Evolutionary conservation across 1,140 invertebrate species (phyloP), one percentile per base, ranked within the genome.

Genomic region (Apolygus lucorum): DNA sequence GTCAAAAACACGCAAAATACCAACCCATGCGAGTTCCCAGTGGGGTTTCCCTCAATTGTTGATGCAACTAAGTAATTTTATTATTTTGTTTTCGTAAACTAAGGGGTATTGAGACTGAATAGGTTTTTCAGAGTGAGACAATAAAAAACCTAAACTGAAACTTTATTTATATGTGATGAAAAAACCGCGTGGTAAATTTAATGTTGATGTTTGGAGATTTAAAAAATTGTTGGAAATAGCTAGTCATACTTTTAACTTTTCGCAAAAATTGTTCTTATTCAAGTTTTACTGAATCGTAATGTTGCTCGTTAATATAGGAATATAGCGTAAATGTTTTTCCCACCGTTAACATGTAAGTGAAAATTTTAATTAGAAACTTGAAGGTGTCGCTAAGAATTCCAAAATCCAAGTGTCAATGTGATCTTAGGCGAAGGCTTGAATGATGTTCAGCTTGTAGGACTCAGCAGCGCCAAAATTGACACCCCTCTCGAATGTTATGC

Each of bases 191-290:
- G 22, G 54, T 59, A 59, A 24, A 21, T 59, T 14, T 14, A 59
- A 59, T 59, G 22, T 59, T 59, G 11, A 59, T 59, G 54, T 13
- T 59, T 59, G 54, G 54, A 59, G 54, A 59, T 59, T 59, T 24
- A 24, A 59, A 59, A 59, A 59, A 59, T 59, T 59, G 54, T 59
- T 59, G 54, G 4, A 59, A 59, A 59, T 13, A 59, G 22, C 54
- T 59, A 59, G 54, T 59, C 54, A 59, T 59, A 22, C 22, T 59
- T 59, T 59, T 59, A 42, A 42, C 34, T 42, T 42, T 42, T 42
- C 17, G 34, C 34, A 42, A 42, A 42, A 17, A 8, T 42, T 8
- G 17, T 8, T 42, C 17, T 42, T 4, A 42, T 42, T 42, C 17
- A n/a, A n/a, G n/a, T 42, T 42, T 42, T 8, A 42, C 34, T 42